Conservation (phyloP, 1,140 invertebrate genomes). For the Saccostrea echinata region DNA sequence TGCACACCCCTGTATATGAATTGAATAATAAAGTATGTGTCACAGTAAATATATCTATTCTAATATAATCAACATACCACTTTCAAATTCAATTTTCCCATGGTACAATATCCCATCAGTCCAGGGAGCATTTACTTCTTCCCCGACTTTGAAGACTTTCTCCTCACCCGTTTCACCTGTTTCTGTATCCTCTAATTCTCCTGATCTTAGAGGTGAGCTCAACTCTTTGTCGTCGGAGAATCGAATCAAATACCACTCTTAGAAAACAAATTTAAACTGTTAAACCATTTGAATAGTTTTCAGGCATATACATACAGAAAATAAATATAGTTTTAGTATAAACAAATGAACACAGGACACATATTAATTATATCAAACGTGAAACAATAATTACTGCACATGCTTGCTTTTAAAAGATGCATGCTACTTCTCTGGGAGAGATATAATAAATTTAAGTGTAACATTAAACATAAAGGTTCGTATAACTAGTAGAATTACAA, state of each 20-base stretch:
- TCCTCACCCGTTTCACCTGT: slow-evolving; percentile 1
- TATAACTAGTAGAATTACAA: too few species aligned
- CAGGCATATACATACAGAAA: neutral
- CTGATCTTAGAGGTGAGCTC: neutral
- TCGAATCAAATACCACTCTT: slow-evolving; percentile 23
- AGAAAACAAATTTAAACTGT: neutral
- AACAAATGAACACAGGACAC: too few species aligned
- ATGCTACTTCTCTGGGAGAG: too few species aligned
- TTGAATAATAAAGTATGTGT: neutral
- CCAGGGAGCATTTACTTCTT: neutral
- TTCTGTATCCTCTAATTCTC: slow-evolving; percentile 23
- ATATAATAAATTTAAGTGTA: too few species aligned
- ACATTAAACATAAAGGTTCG: too few species aligned
- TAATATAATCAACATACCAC: slow-evolving; percentile 31
- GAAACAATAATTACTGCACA: too few species aligned
- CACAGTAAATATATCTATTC: neutral
- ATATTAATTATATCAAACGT: too few species aligned
- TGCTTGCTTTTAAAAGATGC: too few species aligned
- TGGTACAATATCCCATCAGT: slow-evolving; percentile 10
- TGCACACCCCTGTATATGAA: too few species aligned
- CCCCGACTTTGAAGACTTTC: neutral
- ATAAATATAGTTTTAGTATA: neutral
- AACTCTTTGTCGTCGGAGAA: neutral
- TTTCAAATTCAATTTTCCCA: slow-evolving; percentile 24
- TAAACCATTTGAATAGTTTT: neutral